Conservation (phyloP, 2,113 vertebrate genomes). For the Atractosteus spatula region DNA sequence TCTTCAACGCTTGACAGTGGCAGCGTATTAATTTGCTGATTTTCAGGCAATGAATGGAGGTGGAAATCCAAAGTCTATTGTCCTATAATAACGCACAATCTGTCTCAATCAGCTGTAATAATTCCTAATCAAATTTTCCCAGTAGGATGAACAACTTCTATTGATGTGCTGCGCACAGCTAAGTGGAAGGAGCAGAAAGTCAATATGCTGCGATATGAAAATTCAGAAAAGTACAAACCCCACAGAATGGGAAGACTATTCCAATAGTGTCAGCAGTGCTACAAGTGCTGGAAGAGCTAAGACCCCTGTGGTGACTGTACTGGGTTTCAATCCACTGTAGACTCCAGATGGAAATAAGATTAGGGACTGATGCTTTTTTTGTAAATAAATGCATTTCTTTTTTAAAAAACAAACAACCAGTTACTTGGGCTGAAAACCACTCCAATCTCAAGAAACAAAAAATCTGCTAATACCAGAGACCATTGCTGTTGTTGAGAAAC, state of each 20-base stretch:
- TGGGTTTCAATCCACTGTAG: too few species aligned
- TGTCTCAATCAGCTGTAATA: constrained; percentile 44
- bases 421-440: too few species aligned
- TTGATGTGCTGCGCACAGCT: constrained; percentile 42
- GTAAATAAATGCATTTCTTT: too few species aligned
- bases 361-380: too few species aligned
- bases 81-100: constrained; percentile 56
- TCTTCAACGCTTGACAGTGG: constrained; percentile 64
- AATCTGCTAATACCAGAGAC: too few species aligned
- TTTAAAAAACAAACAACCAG: too few species aligned
- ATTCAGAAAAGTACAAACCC: constrained; percentile 20
- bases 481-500: too few species aligned
- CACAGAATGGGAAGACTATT: constrained; percentile 12
- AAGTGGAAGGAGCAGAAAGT: constrained; percentile 32
- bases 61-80: constrained; percentile 58
- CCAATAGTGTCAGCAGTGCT: too few species aligned
- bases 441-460: too few species aligned
- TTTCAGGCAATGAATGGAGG: constrained; percentile 61
- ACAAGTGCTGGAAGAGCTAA: too few species aligned
- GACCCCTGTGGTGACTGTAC: too few species aligned
- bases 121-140: constrained; percentile 44
- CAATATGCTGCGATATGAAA: constrained; percentile 30
- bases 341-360: too few species aligned
- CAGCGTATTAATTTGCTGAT: constrained; percentile 60
- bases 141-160: constrained; percentile 27